Evolutionary conservation across 92 coral and sea anemone genomes (phyloP), one percentile per base, ranked within the genome.

Genomic region (Porites evermanni): DNA sequence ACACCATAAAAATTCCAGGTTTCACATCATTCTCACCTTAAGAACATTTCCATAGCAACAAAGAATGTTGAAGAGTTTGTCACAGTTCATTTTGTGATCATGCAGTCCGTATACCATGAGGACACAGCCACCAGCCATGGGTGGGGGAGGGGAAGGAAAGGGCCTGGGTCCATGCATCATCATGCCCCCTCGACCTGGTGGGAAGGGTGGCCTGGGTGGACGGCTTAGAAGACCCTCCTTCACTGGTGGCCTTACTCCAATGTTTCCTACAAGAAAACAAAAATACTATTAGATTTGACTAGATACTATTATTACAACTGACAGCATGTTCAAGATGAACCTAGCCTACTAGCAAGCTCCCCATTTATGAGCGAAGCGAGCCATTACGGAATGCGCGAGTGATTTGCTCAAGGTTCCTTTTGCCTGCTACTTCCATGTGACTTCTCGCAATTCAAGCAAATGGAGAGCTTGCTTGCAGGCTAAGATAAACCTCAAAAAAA

Each of bases 1-100:
- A 38, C 0, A 4, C 47, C 4, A 38, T 38, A 38, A 38, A 38
- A 38, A 38, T 38, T 3, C 47, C 47, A 38, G 47, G 4, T 38
- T 38, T 56, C 13, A 11, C 1, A 6, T 53, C n/a, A 47, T 4
- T 24, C 86, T 53, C 68, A 97, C 99, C 98, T 87, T 93, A 9
- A 93, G 65, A 26, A 97, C 98, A 87, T 97, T 97, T 21, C 99
- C 99, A 97, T 95, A 97, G 84, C 98, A 96, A 89, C 99, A 97
- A 58, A 97, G 89, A 38, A 96, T 79, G 29, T 97, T 97, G 60
- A 97, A 97, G 52, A 97, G 91, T 69, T 92, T 84, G 26, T 97
- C 97, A 81, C 99, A 97, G 85, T 95, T 95, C 94, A 97, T 90
- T 86, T 93, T 97, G 64, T 92, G 81, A 26, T 93, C 89, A 73